These are phyloP conservation scores for Indicator indicator DNA, from an alignment of 2,113 vertebrate genomes.

Conservation along the genomic window DNA sequence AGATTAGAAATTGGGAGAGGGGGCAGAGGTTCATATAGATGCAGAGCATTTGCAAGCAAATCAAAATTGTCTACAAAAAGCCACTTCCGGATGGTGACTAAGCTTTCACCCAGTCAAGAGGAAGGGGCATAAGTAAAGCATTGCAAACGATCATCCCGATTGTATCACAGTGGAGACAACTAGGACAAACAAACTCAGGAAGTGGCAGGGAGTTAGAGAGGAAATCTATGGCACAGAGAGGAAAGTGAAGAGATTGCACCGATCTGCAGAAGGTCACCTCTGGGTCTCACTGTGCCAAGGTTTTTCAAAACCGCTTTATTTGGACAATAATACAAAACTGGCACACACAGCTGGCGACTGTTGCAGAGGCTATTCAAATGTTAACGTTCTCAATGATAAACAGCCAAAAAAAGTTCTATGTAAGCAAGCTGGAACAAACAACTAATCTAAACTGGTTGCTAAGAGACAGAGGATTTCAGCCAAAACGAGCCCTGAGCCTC, in stretches of 20 bases:
- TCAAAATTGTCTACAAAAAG: constrained; percentile 56
- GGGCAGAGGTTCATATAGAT: constrained; percentile 10
- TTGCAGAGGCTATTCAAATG: constrained; percentile 76
- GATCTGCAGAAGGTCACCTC: constrained; percentile 70
- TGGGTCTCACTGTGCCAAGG: constrained; percentile 62
- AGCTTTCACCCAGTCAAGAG: constrained; percentile 59
- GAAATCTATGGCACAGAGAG: constrained; percentile 75
- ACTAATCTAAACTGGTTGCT: constrained; percentile 69
- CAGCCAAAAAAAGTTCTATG: constrained; percentile 69
- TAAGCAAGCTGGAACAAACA: constrained; percentile 76
- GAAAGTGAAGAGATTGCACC: constrained; percentile 72
- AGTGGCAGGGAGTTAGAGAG: constrained; percentile 75
- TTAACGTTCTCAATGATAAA: constrained; percentile 78
- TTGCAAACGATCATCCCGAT: constrained; percentile 63
- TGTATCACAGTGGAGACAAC: constrained; percentile 74
- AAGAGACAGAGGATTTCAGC: constrained; percentile 57
- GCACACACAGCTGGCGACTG: constrained; percentile 74
- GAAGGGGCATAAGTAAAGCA: constrained; percentile 69
- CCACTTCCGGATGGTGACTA: constrained; percentile 74
- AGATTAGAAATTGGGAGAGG: constrained; percentile 31
- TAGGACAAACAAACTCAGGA: constrained; percentile 84
- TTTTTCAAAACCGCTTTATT: constrained; percentile 69
- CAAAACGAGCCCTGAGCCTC: constrained; percentile 37
- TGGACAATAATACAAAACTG: constrained; percentile 77
- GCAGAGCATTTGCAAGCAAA: constrained; percentile 39